A percentile compares a stretch with the other conserved stretches of the same genome.
Evolutionary conservation across 2,113 vertebrate genomes (phyloP).

Genomic region (Mobula hypostoma): DNA sequence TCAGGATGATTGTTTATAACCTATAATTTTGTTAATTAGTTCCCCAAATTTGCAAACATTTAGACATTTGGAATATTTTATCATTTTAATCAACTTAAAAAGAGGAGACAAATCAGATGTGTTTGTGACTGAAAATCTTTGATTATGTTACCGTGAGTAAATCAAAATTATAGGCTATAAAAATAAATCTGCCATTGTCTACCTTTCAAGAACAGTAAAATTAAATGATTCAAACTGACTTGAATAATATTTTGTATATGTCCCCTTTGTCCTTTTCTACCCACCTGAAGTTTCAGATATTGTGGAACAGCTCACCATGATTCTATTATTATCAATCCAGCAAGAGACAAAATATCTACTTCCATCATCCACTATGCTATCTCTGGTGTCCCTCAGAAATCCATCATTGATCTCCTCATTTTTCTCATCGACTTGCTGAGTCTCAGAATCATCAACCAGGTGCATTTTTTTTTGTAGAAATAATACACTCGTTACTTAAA

Average conservation of each 20-base stretch:
- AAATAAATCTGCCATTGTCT: not conserved
- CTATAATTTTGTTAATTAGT: constrained; percentile 16
- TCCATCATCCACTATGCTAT: too few species aligned
- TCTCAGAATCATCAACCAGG: too few species aligned
- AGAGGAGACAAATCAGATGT: not conserved
- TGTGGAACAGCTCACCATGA: too few species aligned
- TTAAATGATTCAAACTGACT: not conserved
- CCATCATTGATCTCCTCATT: too few species aligned
- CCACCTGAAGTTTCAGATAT: too few species aligned
- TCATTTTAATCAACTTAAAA: constrained; percentile 17
- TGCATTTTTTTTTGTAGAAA: too few species aligned
- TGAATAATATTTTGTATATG: not conserved
- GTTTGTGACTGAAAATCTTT: not conserved
- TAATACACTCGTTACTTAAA: too few species aligned
- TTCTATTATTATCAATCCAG: too few species aligned
- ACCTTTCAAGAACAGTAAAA: not conserved
- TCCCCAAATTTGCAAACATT: not conserved
- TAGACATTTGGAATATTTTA: not conserved
- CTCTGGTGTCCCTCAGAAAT: too few species aligned
- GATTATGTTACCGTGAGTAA: not conserved
- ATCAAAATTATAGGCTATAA: constrained; percentile 13
- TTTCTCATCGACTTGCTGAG: too few species aligned
- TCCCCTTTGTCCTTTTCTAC: too few species aligned
- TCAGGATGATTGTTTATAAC: not conserved
- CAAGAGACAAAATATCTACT: too few species aligned